phyloP scores from a whole-genome alignment of 1,140 invertebrate genomes.

The Neodiprion virginianus region DNA sequence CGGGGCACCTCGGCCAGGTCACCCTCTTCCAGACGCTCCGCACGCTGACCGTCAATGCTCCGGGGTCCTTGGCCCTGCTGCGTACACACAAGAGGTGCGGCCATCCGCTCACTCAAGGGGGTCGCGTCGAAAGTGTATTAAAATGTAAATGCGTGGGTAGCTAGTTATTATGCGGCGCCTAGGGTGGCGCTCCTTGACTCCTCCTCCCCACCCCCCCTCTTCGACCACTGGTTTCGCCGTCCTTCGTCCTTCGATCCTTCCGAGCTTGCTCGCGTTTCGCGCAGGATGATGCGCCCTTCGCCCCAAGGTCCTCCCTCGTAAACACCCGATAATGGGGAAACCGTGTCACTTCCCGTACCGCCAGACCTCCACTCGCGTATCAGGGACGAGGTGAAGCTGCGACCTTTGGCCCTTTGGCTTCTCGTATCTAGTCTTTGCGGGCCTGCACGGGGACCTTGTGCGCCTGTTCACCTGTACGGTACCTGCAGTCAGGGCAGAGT shows the following conservation, averaged over 20 bases:
- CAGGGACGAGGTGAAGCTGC: not conserved
- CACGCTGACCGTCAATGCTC: not conserved
- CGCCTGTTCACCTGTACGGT: no score
- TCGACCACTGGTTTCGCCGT: not conserved
- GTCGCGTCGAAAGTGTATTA: slow-evolving; percentile 30
- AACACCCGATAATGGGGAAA: slow-evolving; percentile 50
- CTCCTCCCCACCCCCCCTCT: no score
- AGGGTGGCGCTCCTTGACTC: slow-evolving; percentile 25
- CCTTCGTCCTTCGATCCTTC: not conserved
- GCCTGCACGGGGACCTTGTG: no score
- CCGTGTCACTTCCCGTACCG: slow-evolving; percentile 37
- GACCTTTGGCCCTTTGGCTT: not conserved
- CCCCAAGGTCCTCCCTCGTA: slow-evolving; percentile 30
- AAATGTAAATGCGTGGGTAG: slow-evolving; percentile 48
- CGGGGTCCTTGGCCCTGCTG: not conserved
- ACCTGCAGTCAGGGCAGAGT: no score
- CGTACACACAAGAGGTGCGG: slow-evolving; percentile 31
- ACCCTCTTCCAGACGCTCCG: not conserved
- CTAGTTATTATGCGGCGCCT: slow-evolving; percentile 46
- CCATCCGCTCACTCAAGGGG: slow-evolving; percentile 18
- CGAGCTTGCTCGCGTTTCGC: not conserved
- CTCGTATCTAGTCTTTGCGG: no score
- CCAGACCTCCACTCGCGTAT: not conserved
- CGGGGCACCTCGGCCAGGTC: not conserved
- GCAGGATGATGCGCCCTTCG: not conserved